Base-by-base conservation (phyloP, 2,888 invertebrate genomes). In the Plebejus argus region DNA sequence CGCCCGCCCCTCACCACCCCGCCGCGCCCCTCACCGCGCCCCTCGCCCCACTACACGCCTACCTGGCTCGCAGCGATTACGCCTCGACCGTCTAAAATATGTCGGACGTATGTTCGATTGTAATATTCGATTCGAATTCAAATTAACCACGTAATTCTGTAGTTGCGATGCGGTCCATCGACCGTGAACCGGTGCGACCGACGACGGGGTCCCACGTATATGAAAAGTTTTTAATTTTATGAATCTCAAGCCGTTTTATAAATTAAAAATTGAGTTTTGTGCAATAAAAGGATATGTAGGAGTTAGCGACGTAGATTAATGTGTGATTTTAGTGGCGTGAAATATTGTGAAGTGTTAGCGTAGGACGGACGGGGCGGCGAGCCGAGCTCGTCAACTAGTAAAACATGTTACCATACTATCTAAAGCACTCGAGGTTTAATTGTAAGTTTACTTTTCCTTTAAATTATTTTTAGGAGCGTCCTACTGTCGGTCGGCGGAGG, bases 371-470 rank as follows among this genome's bases (percentile, higher is more conserved):
- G 53, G 74, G 49, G 45, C 45, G 53, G 74, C 23, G 66, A 33
- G 74, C 4, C 74, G 74, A 53, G 15, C 20, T 49, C 45, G 74
- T 72, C 33, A 78, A 81, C 91, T 92, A 92, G 92, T 91, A 90
- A 91, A 91, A 85, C 84, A 90, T 92, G 93, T 93, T 93, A 93
- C 93, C 93, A 93, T 91, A 91, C 92, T 91, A 91, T 91, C 89
- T 89, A 87, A 89, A 89, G 86, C 91, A 90, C 88, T 88, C 87
- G 86, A 88, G 86, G 85, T 88, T 89, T 90, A 88, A 84, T 82
- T 86, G 84, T 91, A 91, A 90, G 90, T 90, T 90, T 83, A 85
- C 89, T 88, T 88, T 84, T 86, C 88, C 79, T 72, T 72, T 83
- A 79, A 82, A 81, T 81, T 85, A 85, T 85, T 86, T 83, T 85